Evolutionary conservation across 2,888 invertebrate species (phyloP), one percentile per base, ranked within the genome.

Genomic region (Dioctria rufipes): DNA sequence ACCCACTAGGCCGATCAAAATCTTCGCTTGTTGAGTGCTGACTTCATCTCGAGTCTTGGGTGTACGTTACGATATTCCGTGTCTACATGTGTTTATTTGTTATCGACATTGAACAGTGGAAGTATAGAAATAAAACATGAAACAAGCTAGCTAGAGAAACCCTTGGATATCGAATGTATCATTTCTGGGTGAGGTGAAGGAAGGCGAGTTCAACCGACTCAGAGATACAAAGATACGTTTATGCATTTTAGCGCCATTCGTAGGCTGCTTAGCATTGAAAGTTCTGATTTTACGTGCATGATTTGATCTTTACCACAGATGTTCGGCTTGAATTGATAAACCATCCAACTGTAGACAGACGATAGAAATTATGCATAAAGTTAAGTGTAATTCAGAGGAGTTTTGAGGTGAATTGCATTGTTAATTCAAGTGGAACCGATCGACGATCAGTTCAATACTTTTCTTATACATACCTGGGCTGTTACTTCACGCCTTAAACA

Each of bases 61-160:
- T 58, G 46, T 49, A 25, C 67, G 11, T 39, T 60, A 63, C 9
- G 65, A 63, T 25, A 25, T 13, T 73, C 60, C 78, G 66, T 75
- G 69, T 78, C 75, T 67, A 78, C 81, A 80, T 80, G 78, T 60
- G 80, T 75, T 75, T 75, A 75, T 60, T 61, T 75, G 75, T 75
- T 75, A 61, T 75, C 75, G 75, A 58, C 75, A 75, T 75, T 75
- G 75, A 75, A 40, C 61, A 43, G 67, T 60, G 61, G 75, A 61
- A 60, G 61, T 60, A 25, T 25, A 42, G 46, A 75, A 25, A 25
- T 39, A 11, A 37, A 25, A 6, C 40, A 40, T 42, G 25, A 6
- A 25, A n/a, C 60, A 43, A 40, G 43, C 71, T 25, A 25, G 25
- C 25, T 71, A 71, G 71, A 40, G 37, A 54, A 71, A 9, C 54